These are phyloP conservation scores for Harpagus bidentatus DNA, from an alignment of 2,113 vertebrate genomes.

Conservation along the genomic window DNA sequence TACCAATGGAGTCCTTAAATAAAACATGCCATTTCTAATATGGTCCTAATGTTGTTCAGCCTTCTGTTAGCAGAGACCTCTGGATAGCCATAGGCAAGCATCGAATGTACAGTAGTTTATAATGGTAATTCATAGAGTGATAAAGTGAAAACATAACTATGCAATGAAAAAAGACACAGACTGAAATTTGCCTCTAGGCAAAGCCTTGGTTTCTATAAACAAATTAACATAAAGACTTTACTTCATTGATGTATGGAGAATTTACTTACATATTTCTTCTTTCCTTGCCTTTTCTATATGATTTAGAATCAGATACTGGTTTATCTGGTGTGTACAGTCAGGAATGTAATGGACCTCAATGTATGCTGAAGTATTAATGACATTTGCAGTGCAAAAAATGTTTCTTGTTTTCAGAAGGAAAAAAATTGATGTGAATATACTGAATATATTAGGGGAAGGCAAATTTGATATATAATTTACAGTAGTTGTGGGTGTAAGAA, in stretches of 20 bases:
- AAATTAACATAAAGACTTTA: slow-evolving; percentile 14
- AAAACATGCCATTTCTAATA: slow-evolving; percentile 73
- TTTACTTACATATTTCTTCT: background rate
- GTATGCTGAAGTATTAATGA: background rate
- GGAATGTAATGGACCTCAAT: background rate
- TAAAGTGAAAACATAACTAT: slow-evolving; percentile 20
- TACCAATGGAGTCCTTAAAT: slow-evolving; percentile 60
- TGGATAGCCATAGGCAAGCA: slow-evolving; percentile 53
- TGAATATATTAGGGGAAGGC: background rate
- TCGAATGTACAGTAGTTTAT: slow-evolving; percentile 52
- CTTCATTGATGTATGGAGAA: background rate
- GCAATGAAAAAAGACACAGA: background rate
- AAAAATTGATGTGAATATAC: background rate
- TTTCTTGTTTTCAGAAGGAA: background rate
- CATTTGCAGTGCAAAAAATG: background rate
- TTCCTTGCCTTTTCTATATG: background rate
- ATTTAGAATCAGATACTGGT: background rate
- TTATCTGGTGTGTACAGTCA: background rate
- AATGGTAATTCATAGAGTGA: slow-evolving; percentile 15
- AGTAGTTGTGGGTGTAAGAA: background rate
- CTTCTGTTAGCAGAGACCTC: slow-evolving; percentile 35
- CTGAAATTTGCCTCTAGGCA: slow-evolving; percentile 34
- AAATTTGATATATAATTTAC: background rate
- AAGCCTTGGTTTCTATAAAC: slow-evolving; percentile 1
- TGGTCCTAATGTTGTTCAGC: slow-evolving; percentile 35